Base-by-base conservation (phyloP, 1,140 invertebrate species). In the Drosophila triauraria region DNA sequence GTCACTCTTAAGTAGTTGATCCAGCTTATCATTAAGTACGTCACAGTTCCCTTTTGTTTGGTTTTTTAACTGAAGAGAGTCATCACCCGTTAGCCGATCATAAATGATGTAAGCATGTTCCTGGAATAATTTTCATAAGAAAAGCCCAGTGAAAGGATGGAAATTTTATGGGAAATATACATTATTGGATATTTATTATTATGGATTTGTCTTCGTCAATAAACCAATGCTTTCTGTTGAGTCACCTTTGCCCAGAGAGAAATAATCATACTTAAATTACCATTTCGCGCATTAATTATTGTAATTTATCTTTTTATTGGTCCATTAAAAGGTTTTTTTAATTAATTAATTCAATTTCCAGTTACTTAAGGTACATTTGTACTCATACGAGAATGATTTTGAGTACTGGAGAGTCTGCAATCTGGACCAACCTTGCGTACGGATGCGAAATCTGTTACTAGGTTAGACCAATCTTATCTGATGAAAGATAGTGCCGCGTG, bases 381-480 rank as follows among this genome's bases (percentile, higher is more conserved):
- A 23, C 13, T 12, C n/a, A 35, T 15, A 3, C 2, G 8, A 7
- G n/a, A 20, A 2, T 17, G 0, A 8, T 2, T 20, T 4, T 20
- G 0, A 53, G 2, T 35, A 13, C 30, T 27, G 7, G 7, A 13
- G 7, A 12, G 7, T 38, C 5, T 15, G 20, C 30, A 3, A 54
- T 17, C 47, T 62, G 32, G 5, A 53, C n/a, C 32, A 15, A 38
- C 48, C 58, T 17, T 2, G 30, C 40, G 40, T 9, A 15, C 53
- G 6, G 25, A 58, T 27, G 32, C 23, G 4, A 42, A 57, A 23
- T 20, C 43, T 43, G 61, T 64, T 64, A 32, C 64, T 48, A 65
- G 8, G 44, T 40, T 35, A 17, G 51, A 54, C 12, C 7, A 10
- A 38, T 67, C 23, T 47, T 67, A 67, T 64, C 32, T 38, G 9